Evolutionary conservation across 1,140 invertebrate genomes (phyloP).

Genomic region (Trachymyrmex septentrionalis): DNA sequence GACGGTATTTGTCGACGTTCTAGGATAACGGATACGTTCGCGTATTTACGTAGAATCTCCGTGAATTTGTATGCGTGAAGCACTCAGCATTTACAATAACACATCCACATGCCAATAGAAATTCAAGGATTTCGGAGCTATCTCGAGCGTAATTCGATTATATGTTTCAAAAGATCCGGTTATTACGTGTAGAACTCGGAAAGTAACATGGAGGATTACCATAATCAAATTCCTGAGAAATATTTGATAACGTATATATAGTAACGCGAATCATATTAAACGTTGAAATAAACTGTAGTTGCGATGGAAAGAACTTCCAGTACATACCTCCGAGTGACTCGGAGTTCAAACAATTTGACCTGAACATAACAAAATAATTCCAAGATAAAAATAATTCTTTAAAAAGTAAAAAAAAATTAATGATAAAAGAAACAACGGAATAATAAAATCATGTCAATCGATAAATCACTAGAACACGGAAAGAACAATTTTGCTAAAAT

Average conservation of each 20-base stretch:
- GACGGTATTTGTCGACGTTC: conserved; percentile 55
- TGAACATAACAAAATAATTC: background rate
- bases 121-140: conserved; percentile 59
- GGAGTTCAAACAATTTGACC: background rate
- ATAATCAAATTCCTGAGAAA: conserved; percentile 57
- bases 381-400: background rate
- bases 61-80: conserved; percentile 34
- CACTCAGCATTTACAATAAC: conserved; percentile 20
- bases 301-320: background rate
- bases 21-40: conserved; percentile 45
- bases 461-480: background rate
- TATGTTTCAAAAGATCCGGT: conserved; percentile 46
- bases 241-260: conserved; percentile 21
- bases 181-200: conserved; percentile 37
- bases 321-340: background rate
- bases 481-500: too few species aligned
- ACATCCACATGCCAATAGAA: conserved; percentile 60
- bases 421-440: background rate
- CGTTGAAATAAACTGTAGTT: conserved; percentile 5
- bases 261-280: conserved; percentile 34
- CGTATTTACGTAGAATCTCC: conserved; percentile 54
- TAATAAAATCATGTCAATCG: too few species aligned
- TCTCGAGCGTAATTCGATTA: conserved; percentile 62
- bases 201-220: conserved; percentile 39
- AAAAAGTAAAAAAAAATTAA: background rate